A percentile compares a stretch with the other conserved stretches of the same genome.
Conservation (phyloP, 2,113 vertebrate genomes). For the Oreochromis aureus region DNA sequence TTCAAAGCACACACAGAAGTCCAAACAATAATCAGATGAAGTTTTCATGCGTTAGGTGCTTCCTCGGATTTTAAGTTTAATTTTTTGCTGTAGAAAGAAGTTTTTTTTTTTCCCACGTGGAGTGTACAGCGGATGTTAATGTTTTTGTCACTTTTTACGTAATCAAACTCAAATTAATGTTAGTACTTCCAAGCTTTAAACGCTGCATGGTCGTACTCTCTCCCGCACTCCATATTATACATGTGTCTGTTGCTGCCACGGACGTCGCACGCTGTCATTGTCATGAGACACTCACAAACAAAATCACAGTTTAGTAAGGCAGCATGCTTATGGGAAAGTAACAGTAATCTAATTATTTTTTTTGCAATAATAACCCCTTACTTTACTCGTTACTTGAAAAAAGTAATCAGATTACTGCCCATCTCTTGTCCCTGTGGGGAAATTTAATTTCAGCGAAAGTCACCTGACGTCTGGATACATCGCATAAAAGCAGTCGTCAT, state of each 20-base stretch:
- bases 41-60: background rate
- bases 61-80: rapidly evolving
- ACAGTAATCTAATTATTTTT: background rate
- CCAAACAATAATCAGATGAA: background rate
- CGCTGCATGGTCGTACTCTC: background rate
- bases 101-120: background rate
- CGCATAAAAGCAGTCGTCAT: too few relatives aligned
- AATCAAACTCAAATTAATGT: background rate
- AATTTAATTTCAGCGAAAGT: too few relatives aligned
- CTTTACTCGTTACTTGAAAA: background rate
- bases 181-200: background rate
- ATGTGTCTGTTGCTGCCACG: background rate
- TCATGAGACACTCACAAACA: background rate
- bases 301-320: background rate
- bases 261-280: background rate
- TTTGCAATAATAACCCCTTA: background rate
- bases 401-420: too few relatives aligned
- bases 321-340: rapidly evolving
- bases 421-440: too few relatives aligned
- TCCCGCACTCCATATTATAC: background rate
- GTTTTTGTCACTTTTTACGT: background rate
- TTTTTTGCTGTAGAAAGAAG: rapidly evolving
- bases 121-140: background rate
- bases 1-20: background rate
- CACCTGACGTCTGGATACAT: too few relatives aligned